These are phyloP conservation scores for Colletes gigas DNA, from an alignment of 1,140 invertebrate species.

Conservation along the genomic window DNA sequence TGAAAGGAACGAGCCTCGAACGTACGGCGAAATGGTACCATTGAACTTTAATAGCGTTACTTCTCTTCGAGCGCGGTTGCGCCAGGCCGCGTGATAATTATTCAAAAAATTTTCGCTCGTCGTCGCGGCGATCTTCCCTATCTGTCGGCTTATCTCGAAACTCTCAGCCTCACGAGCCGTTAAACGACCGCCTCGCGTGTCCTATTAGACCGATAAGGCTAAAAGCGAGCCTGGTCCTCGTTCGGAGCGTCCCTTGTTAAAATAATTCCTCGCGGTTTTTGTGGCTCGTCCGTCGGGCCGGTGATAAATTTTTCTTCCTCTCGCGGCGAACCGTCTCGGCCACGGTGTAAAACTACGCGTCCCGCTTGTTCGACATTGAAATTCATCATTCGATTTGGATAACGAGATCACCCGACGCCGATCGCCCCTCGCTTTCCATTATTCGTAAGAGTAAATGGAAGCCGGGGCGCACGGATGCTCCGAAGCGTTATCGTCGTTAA, in stretches of 20 bases:
- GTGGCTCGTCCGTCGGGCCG: background rate
- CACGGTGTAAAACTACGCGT: conserved; percentile 3
- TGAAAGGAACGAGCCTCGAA: background rate
- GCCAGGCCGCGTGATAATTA: conserved; percentile 49
- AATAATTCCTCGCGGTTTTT: conserved; percentile 53
- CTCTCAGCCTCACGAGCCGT: conserved; percentile 43
- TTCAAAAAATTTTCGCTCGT: conserved; percentile 53
- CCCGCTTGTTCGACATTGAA: background rate
- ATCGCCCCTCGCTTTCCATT: conserved; percentile 3
- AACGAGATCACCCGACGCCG: conserved; percentile 21
- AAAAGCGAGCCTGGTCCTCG: conserved; percentile 61
- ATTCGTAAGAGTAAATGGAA: background rate
- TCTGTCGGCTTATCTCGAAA: conserved; percentile 46
- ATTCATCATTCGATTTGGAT: conserved; percentile 26
- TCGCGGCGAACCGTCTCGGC: background rate
- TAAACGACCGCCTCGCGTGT: conserved; percentile 54
- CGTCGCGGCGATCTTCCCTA: conserved; percentile 18
- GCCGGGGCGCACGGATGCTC: no score
- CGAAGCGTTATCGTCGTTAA: conserved; percentile 39
- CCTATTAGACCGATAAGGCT: conserved; percentile 63
- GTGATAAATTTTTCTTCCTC: background rate
- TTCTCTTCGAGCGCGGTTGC: background rate
- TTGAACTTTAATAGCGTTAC: conserved; percentile 10
- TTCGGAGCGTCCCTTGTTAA: conserved; percentile 26
- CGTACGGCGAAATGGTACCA: conserved; percentile 3